Evolutionary conservation across 1,140 invertebrate species (phyloP).

Genomic region (Musca vetustissima): DNA sequence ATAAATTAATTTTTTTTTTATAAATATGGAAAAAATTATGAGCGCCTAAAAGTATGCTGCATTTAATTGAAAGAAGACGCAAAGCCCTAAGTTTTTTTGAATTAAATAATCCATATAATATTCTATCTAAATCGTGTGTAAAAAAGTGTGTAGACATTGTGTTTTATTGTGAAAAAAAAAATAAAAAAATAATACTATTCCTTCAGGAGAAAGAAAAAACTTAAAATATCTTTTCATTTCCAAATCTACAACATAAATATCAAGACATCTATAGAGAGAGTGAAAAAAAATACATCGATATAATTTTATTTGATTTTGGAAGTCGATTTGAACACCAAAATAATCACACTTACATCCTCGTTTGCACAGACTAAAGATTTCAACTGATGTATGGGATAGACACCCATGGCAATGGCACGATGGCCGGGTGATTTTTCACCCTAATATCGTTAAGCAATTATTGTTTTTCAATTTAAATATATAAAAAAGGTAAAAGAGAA

Average conservation of each 20-base stretch:
- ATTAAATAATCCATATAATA: too few relatives aligned
- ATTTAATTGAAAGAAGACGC: too few relatives aligned
- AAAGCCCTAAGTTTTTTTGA: too few relatives aligned
- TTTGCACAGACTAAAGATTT: slow-evolving; percentile 80
- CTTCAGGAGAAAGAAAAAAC: neutral
- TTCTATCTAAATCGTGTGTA: too few relatives aligned
- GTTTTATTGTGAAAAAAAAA: too few relatives aligned
- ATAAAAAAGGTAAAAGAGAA: neutral
- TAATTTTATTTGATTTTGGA: neutral
- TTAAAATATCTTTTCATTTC: neutral
- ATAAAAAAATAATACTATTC: too few relatives aligned
- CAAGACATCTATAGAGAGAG: neutral
- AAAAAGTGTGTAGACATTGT: too few relatives aligned
- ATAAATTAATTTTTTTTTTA: too few relatives aligned
- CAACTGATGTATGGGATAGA: slow-evolving; percentile 83
- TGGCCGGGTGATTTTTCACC: slow-evolving; percentile 85
- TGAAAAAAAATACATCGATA: too few relatives aligned
- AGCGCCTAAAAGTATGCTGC: too few relatives aligned
- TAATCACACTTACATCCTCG: slow-evolving; percentile 77
- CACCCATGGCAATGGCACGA: slow-evolving; percentile 80
- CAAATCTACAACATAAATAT: neutral
- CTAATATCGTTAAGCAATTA: slow-evolving; percentile 61
- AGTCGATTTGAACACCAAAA: slow-evolving; percentile 26
- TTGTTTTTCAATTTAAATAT: neutral
- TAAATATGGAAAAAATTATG: too few relatives aligned